Conservation (phyloP, 2,797 vertebrate genomes). For the Hoplostethus mediterraneus region DNA sequence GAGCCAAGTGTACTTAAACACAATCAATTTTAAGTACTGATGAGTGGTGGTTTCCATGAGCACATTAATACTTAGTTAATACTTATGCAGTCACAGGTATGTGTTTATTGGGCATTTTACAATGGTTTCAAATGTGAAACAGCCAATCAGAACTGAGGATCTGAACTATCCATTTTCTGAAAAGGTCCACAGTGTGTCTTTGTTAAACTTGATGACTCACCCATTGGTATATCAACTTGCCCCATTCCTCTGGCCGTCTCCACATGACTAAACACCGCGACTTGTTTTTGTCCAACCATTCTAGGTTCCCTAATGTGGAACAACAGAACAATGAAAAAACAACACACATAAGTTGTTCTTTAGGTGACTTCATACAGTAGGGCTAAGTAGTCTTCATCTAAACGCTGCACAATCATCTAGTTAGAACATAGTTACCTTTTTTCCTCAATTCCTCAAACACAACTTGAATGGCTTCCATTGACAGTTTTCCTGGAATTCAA, state of each 20-base stretch:
- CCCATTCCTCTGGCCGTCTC: slow-evolving; percentile 98
- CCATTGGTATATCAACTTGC: slow-evolving; percentile 98
- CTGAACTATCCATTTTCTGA: too few relatives aligned
- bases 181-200: slow-evolving; percentile 6
- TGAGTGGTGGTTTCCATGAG: too few relatives aligned
- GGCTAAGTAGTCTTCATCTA: neutral
- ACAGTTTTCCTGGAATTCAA: slow-evolving; percentile 89
- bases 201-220: slow-evolving; percentile 81
- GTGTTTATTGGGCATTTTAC: too few relatives aligned
- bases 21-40: too few relatives aligned
- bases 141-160: too few relatives aligned
- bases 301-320: slow-evolving; percentile 90
- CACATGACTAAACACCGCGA: slow-evolving; percentile 98
- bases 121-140: too few relatives aligned
- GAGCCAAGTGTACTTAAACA: too few relatives aligned
- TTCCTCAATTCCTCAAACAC: slow-evolving; percentile 97
- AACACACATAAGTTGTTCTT: neutral
- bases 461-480: slow-evolving; percentile 94
- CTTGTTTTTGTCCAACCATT: slow-evolving; percentile 99
- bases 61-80: too few relatives aligned
- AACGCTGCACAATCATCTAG: neutral
- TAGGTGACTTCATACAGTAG: neutral
- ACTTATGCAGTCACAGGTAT: too few relatives aligned
- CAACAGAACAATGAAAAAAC: slow-evolving; percentile 10
- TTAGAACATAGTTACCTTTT: slow-evolving; percentile 87